These are phyloP conservation scores for Struthio camelus DNA, from an alignment of 2,113 vertebrate genomes.

Conservation along the genomic window DNA sequence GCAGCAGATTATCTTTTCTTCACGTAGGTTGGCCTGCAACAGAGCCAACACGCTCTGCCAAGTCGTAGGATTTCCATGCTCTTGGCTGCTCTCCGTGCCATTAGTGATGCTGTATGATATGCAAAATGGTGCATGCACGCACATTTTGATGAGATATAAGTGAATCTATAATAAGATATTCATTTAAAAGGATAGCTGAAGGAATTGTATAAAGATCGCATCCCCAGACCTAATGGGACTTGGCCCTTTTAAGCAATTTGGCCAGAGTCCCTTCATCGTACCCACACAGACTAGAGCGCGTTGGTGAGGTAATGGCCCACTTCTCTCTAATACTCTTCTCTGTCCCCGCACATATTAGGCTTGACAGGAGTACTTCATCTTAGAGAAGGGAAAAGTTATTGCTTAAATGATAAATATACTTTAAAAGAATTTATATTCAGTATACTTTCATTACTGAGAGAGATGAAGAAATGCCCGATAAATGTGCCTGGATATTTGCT, in stretches of 20 bases:
- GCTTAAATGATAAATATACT: not conserved
- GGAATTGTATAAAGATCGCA: no score
- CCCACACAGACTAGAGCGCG: not conserved
- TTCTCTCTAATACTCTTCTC: not conserved
- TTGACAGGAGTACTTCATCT: not conserved
- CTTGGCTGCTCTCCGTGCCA: not conserved
- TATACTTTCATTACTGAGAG: not conserved
- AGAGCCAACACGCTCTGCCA: not conserved
- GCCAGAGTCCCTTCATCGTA: not conserved
- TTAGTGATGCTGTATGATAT: not conserved
- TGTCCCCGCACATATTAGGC: not conserved
- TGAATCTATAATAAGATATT: not conserved
- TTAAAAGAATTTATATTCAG: not conserved
- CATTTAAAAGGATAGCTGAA: not conserved
- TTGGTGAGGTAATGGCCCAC: not conserved
- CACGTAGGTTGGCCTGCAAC: not conserved
- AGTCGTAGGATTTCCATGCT: rapidly evolving
- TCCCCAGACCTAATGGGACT: not conserved
- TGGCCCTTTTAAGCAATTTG: not conserved
- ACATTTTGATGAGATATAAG: rapidly evolving
- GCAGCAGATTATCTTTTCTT: not conserved
- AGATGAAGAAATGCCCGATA: not conserved
- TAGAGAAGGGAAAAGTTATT: not conserved
- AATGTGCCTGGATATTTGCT: not conserved
- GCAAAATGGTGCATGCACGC: not conserved